Conservation (phyloP, 2,113 vertebrate genomes). For the Picathartes gymnocephalus region DNA sequence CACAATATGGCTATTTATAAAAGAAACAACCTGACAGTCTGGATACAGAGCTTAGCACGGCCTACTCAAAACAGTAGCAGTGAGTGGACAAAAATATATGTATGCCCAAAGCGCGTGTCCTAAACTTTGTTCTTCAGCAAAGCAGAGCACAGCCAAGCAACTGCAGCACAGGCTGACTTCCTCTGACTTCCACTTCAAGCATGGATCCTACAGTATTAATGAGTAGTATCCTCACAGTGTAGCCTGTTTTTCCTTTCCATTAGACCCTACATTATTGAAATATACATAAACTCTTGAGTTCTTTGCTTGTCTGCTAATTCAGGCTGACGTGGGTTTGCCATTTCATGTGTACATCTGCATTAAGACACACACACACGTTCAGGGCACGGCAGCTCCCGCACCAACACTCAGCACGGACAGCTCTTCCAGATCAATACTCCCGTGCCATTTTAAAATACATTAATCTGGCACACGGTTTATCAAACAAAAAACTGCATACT, state of each 20-base stretch:
- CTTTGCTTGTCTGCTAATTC: not conserved
- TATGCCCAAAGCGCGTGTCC: not conserved
- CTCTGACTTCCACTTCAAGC: not conserved
- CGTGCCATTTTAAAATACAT: not conserved
- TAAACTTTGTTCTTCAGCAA: not conserved
- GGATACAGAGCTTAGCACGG: not conserved
- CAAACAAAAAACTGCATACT: not conserved
- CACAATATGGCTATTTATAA: not conserved
- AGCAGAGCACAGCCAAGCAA: not conserved
- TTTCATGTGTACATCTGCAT: not conserved
- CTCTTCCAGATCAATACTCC: not conserved
- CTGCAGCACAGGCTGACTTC: not conserved
- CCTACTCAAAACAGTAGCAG: not conserved
- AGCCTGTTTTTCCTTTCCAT: not conserved
- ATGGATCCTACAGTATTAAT: not conserved
- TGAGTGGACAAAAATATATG: not conserved
- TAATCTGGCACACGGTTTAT: not conserved
- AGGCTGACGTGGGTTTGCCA: not conserved
- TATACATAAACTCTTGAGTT: not conserved
- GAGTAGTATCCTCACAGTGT: not conserved
- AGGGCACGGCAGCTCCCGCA: accelerated
- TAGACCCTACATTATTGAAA: not conserved
- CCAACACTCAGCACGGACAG: not conserved
- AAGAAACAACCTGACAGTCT: not conserved
- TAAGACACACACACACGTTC: not conserved